Evolutionary conservation across 2,113 vertebrate species (phyloP).

Genomic region (Crypturellus undulatus): DNA sequence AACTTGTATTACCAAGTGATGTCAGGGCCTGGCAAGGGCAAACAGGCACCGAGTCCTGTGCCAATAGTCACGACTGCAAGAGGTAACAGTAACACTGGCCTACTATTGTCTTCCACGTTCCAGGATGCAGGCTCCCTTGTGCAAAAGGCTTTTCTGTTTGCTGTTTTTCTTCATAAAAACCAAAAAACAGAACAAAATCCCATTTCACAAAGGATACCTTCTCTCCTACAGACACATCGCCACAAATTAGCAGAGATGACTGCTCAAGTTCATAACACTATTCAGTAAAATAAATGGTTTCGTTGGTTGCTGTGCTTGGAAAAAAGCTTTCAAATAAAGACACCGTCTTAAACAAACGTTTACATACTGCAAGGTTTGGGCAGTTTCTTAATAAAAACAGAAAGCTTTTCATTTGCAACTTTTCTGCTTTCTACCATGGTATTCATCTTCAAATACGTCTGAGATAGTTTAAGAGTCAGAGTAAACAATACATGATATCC

Average conservation of each 20-base stretch:
- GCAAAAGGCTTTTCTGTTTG: background rate
- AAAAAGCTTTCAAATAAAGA: background rate
- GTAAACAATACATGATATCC: background rate
- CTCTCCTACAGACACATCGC: background rate
- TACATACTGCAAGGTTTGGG: background rate
- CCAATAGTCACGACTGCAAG: background rate
- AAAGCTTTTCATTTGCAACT: background rate
- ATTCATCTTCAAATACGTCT: background rate
- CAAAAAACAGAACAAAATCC: background rate
- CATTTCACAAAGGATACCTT: background rate
- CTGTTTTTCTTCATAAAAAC: background rate
- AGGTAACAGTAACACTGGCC: constrained; percentile 8
- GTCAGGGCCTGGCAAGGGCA: constrained; percentile 1
- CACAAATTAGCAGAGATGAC: background rate
- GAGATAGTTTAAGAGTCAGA: background rate
- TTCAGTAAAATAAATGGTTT: background rate
- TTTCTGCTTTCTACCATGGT: background rate
- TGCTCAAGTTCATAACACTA: background rate
- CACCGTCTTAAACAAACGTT: background rate
- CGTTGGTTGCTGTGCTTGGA: background rate
- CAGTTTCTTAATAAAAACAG: background rate
- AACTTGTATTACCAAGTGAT: constrained; percentile 16
- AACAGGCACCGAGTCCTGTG: background rate
- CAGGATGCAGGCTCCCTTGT: background rate
- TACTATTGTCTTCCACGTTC: background rate